Conservation (phyloP, 2,888 invertebrate genomes). For the Apocheima hispidaria region DNA sequence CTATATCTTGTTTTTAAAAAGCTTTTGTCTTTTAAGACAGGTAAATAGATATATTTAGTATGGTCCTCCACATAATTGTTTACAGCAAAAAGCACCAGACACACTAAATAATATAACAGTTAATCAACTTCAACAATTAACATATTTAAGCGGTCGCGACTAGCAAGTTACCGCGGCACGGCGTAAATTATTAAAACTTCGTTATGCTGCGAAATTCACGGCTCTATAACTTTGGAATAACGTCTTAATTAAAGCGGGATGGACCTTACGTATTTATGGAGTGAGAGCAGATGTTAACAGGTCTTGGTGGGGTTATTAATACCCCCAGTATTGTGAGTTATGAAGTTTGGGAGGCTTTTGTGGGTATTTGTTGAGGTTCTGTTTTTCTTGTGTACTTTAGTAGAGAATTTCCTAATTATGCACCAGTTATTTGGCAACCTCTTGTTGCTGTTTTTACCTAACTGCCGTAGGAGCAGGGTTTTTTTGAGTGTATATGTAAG, state of each 20-base stretch:
- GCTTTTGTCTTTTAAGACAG: too few relatives aligned
- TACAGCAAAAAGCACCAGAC: conserved; percentile 9
- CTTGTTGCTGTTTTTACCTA: too few relatives aligned
- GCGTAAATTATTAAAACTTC: conserved; percentile 48
- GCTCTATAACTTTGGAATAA: conserved; percentile 38
- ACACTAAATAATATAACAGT: conserved; percentile 30
- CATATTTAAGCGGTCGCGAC: conserved; percentile 37
- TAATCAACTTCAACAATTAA: conserved; percentile 38
- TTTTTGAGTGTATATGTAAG: too few relatives aligned
- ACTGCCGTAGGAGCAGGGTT: too few relatives aligned
- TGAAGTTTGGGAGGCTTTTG: conserved; percentile 9
- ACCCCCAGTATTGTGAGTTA: conserved; percentile 16
- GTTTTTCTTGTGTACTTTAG: conserved; percentile 3
- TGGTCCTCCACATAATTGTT: conserved; percentile 4
- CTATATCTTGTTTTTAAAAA: too few relatives aligned
- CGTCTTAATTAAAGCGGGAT: conserved; percentile 43
- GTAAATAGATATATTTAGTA: not conserved
- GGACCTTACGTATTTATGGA: conserved; percentile 37
- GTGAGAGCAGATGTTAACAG: conserved; percentile 30
- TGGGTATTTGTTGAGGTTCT: conserved; percentile 1
- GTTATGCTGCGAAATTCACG: conserved; percentile 35
- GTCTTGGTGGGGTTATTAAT: conserved; percentile 24
- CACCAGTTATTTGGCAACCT: not conserved
- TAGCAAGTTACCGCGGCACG: conserved; percentile 18
- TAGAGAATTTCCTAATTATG: not conserved